These are phyloP conservation scores for Cylas formicarius DNA, from an alignment of 1,140 invertebrate species.

Conservation along the genomic window DNA sequence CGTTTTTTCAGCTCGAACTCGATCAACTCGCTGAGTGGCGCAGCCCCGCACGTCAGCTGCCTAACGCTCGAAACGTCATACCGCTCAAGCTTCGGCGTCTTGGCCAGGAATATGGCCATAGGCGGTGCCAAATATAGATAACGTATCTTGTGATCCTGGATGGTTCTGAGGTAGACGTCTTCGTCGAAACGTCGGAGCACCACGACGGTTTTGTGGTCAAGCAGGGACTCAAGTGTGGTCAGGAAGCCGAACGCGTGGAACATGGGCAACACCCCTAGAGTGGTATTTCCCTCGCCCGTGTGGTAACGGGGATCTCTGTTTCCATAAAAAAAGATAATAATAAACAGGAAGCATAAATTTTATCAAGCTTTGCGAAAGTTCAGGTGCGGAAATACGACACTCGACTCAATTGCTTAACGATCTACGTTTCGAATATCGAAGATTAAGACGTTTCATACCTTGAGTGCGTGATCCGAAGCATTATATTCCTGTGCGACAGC, in stretches of 20 bases:
- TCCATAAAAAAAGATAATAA: conserved; percentile 4
- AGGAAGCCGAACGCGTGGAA: conserved; percentile 28
- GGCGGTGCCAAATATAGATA: conserved; percentile 19
- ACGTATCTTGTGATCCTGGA: conserved; percentile 20
- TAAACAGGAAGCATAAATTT: not conserved
- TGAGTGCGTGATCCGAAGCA: conserved; percentile 14
- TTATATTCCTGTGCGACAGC: conserved; percentile 55
- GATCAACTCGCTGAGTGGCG: conserved; percentile 40
- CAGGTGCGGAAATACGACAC: no score
- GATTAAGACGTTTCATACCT: conserved; percentile 11
- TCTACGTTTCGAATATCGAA: no score
- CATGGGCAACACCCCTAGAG: conserved; percentile 27
- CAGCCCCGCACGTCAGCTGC: conserved; percentile 42
- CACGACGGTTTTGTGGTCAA: conserved; percentile 24
- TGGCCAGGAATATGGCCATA: conserved; percentile 21
- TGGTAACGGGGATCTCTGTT: conserved; percentile 20
- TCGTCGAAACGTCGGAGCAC: conserved; percentile 50
- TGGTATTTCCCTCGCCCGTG: not conserved
- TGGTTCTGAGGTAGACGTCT: conserved; percentile 32
- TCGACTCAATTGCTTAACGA: no score
- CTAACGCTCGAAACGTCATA: conserved; percentile 42
- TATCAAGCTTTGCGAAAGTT: conserved; percentile 1
- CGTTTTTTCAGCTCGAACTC: conserved; percentile 39
- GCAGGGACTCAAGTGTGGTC: conserved; percentile 15
- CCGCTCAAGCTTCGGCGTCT: conserved; percentile 29